Evolutionary conservation across 2,113 vertebrate genomes (phyloP).

Genomic region (Trematocara unimaculatum): DNA sequence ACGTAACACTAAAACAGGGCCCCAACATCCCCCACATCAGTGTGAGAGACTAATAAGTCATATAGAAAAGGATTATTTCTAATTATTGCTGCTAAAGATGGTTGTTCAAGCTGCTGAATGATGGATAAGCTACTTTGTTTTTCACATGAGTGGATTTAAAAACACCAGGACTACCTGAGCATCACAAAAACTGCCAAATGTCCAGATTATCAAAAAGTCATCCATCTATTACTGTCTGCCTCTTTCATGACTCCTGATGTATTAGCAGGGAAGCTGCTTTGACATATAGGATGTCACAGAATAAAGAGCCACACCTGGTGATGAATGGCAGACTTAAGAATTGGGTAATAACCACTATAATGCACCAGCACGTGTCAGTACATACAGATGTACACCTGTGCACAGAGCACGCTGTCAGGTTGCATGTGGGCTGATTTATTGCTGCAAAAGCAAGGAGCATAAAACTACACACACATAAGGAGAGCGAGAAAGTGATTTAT

Average conservation of each 20-base stretch:
- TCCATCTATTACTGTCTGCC: background rate
- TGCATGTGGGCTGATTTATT: constrained; percentile 7
- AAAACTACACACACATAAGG: background rate
- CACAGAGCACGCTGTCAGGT: background rate
- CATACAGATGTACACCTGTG: background rate
- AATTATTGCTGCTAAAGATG: background rate
- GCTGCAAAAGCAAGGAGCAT: background rate
- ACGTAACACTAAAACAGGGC: background rate
- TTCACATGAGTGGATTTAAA: background rate
- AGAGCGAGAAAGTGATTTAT: constrained; percentile 3
- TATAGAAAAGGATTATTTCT: background rate
- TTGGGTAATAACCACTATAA: background rate
- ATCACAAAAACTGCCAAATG: background rate
- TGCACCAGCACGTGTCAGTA: background rate
- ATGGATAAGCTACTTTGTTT: background rate
- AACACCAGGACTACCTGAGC: background rate
- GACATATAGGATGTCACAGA: background rate
- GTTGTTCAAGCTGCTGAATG: background rate
- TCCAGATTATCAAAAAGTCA: background rate
- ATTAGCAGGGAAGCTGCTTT: background rate
- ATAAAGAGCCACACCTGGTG: background rate
- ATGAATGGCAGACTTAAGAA: constrained; percentile 1
- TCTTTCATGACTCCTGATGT: background rate
- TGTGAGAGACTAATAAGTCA: background rate
- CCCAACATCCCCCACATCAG: background rate